These are phyloP conservation scores for Desmophyllum pertusum DNA, from an alignment of 92 coral and sea anemone species.

Conservation along the genomic window DNA sequence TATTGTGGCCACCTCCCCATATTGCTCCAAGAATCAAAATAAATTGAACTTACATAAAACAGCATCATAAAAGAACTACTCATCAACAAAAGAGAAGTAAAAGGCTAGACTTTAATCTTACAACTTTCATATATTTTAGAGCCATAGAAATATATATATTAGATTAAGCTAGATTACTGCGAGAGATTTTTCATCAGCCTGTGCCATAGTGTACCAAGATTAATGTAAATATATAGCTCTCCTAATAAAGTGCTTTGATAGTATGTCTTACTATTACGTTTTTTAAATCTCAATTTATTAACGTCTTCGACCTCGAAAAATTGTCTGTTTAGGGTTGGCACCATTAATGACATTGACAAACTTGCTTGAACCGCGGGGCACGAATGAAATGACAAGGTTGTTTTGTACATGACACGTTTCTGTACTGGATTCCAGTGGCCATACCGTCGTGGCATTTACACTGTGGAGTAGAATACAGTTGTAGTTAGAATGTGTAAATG, in stretches of 20 bases:
- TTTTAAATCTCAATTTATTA: neutral
- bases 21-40: too few species aligned
- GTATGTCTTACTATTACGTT: too few species aligned
- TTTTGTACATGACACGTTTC: neutral
- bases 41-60: too few species aligned
- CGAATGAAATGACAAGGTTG: slow-evolving; percentile 20
- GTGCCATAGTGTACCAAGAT: neutral
- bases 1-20: too few species aligned
- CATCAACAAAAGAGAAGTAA: neutral
- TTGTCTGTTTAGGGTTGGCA: too few species aligned
- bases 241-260: neutral
- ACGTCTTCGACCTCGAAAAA: neutral
- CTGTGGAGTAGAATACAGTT: slow-evolving; percentile 16
- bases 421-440: neutral
- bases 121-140: neutral
- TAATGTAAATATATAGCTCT: neutral
- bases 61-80: neutral
- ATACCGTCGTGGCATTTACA: neutral
- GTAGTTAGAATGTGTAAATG: neutral
- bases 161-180: neutral
- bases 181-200: too few species aligned
- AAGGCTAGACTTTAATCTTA: neutral
- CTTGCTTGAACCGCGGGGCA: neutral
- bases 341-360: neutral
- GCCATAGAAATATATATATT: neutral